phyloP scores from a whole-genome alignment of 2,113 vertebrate species.

The Hyperopisus bebe region DNA sequence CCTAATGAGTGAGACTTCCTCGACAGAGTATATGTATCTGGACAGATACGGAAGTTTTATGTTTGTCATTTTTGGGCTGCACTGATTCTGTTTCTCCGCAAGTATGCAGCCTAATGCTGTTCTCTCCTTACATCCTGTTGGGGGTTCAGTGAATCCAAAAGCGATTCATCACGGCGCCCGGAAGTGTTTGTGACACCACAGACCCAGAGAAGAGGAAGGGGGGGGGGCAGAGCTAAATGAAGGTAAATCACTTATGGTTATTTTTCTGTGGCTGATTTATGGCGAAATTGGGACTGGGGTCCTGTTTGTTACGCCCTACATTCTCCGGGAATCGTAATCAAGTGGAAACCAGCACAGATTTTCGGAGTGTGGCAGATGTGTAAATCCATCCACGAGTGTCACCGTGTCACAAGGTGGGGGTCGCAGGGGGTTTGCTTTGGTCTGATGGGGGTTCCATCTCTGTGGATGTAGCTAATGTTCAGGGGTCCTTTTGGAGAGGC shows the following conservation, averaged over 20 bases:
- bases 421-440: not conserved
- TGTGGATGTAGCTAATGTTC: not conserved
- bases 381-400: conserved; percentile 26
- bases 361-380: conserved; percentile 67
- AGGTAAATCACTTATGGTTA: conserved; percentile 72
- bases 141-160: not conserved
- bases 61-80: not conserved
- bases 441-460: not conserved
- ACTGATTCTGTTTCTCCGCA: not conserved
- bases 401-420: not conserved
- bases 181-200: not conserved
- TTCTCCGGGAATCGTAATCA: conserved; percentile 64
- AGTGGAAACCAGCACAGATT: conserved; percentile 62
- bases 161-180: not conserved
- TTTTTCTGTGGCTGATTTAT: conserved; percentile 74
- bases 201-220: not conserved
- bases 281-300: conserved; percentile 61
- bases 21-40: not conserved
- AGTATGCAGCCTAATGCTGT: not conserved
- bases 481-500: not conserved
- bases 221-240: conserved; percentile 34
- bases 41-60: not conserved
- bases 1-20: not conserved
- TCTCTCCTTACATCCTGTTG: not conserved
- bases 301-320: conserved; percentile 54